A percentile compares a stretch with the other conserved stretches of the same genome.
These are phyloP conservation scores for Patiria pectinifera DNA, from an alignment of 53 echinoderm and acorn worm species.

Conservation along the genomic window DNA sequence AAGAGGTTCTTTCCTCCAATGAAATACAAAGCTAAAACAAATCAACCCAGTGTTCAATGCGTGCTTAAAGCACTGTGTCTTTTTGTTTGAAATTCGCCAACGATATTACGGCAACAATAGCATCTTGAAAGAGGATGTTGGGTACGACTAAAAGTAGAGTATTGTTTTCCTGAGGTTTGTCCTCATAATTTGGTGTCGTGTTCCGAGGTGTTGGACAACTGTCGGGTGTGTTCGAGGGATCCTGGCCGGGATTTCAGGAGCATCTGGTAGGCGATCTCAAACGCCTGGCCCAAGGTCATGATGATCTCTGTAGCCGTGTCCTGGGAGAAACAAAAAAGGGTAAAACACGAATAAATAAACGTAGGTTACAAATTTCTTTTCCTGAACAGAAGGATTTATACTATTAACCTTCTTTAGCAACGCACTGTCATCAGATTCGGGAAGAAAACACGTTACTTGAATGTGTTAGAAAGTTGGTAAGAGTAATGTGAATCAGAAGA, in stretches of 20 bases:
- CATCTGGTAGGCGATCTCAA: constrained; percentile 97
- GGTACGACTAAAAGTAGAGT: no score
- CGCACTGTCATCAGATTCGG: no score
- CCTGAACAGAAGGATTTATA: no score
- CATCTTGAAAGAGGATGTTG: no score
- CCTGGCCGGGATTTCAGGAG: constrained; percentile 66
- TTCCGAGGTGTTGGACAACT: constrained; percentile 18
- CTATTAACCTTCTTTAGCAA: no score
- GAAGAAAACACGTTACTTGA: background rate
- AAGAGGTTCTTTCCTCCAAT: no score
- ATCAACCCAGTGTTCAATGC: no score
- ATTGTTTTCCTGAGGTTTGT: background rate
- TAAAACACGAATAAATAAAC: background rate
- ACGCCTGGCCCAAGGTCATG: constrained; percentile 91
- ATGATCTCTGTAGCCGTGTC: constrained; percentile 93
- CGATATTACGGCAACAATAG: no score
- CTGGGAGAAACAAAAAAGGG: constrained; percentile 36
- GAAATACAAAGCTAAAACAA: no score
- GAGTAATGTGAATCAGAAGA: no score
- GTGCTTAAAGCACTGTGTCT: background rate
- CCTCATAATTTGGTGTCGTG: constrained; percentile 46
- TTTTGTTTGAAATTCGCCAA: background rate
- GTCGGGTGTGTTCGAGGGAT: constrained; percentile 7
- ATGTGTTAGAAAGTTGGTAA: no score
- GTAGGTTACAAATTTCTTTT: background rate